A percentile compares a stretch with the other conserved stretches of the same genome.
Evolutionary conservation across 2,113 vertebrate species (phyloP).

Genomic region (Campylomormyrus numenius): DNA sequence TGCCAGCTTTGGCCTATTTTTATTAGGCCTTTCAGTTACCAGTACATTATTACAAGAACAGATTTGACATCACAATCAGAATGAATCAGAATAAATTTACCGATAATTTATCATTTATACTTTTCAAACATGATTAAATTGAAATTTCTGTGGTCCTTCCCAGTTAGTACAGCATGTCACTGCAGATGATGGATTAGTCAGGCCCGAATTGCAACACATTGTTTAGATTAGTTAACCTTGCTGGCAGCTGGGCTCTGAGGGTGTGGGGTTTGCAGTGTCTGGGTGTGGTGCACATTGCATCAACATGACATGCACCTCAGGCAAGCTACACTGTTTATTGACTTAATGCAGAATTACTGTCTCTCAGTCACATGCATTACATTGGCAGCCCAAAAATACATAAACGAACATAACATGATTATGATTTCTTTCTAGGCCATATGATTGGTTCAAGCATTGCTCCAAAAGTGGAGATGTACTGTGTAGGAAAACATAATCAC

Average conservation of each 20-base stretch:
- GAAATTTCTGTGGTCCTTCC: not conserved
- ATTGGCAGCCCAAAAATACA: not conserved
- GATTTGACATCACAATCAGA: not conserved
- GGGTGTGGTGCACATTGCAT: not conserved
- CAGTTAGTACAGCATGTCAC: not conserved
- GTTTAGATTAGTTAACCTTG: not conserved
- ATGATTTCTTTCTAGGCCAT: not conserved
- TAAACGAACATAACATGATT: not conserved
- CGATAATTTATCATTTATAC: not conserved
- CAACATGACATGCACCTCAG: not conserved
- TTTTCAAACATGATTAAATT: not conserved
- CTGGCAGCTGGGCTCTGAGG: not conserved
- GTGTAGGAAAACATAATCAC: not conserved
- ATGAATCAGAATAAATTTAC: not conserved
- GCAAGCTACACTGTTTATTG: not conserved
- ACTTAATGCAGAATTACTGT: not conserved
- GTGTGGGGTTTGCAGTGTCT: not conserved
- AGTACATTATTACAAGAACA: not conserved
- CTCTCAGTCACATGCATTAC: not conserved
- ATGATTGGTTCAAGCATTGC: not conserved
- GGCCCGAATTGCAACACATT: not conserved
- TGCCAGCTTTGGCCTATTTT: not conserved
- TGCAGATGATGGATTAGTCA: not conserved
- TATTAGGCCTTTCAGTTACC: not conserved
- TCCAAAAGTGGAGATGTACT: not conserved